Conservation (phyloP, 2,797 vertebrate genomes). For the Acrossocheilus fasciatus region DNA sequence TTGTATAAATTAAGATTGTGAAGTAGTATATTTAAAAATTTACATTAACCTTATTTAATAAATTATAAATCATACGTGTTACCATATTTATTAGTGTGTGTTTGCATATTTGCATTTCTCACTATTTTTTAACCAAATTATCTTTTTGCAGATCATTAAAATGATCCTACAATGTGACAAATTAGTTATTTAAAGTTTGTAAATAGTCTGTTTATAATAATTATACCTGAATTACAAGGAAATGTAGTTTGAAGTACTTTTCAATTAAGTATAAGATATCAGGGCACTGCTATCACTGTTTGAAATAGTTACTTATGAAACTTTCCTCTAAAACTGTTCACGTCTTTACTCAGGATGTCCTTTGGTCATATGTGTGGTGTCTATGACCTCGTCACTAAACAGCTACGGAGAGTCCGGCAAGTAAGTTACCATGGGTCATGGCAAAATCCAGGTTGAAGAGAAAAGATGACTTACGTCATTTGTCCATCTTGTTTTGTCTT, state of each 20-base stretch:
- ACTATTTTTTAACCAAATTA: background rate
- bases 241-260: background rate
- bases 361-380: conserved; percentile 87
- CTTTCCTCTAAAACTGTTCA: background rate
- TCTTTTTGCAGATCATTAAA: background rate
- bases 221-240: background rate
- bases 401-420: conserved; percentile 89
- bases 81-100: background rate
- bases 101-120: background rate
- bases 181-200: background rate
- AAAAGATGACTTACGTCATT: background rate
- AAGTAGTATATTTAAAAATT: background rate
- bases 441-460: conserved; percentile 4
- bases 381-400: conserved; percentile 81
- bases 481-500: background rate
- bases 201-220: background rate
- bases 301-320: background rate
- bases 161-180: background rate
- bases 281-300: background rate
- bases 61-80: background rate
- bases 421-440: conserved; percentile 77
- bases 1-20: background rate
- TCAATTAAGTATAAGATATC: too few species aligned
- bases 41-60: background rate
- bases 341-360: conserved; percentile 83